A percentile compares a stretch with the other conserved stretches of the same genome.
phyloP scores from a whole-genome alignment of 2,888 invertebrate species.

The Drosophila emarginata region DNA sequence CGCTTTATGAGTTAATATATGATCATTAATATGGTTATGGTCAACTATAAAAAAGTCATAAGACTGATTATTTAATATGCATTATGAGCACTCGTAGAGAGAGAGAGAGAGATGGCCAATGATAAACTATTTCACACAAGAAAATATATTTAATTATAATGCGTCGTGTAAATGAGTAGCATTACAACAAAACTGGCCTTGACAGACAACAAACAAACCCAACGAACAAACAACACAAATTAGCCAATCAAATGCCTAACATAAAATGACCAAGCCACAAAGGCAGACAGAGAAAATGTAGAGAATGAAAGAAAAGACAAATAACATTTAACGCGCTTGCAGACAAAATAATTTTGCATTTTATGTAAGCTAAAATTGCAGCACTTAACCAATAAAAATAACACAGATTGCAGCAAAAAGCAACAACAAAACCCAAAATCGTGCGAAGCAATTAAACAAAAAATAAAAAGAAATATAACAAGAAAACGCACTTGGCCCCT shows the following conservation, averaged over 20 bases:
- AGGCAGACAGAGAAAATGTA: constrained; percentile 8
- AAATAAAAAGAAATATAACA: constrained; percentile 8
- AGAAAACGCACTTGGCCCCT: constrained; percentile 2
- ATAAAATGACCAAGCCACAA: constrained; percentile 43
- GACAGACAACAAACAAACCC: constrained; percentile 38
- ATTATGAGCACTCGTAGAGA: not conserved
- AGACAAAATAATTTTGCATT: constrained; percentile 31
- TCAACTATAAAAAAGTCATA: constrained; percentile 9
- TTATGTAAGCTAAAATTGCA: constrained; percentile 62
- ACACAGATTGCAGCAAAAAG: constrained; percentile 36
- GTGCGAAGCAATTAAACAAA: constrained; percentile 52
- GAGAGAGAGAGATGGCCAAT: not conserved
- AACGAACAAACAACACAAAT: constrained; percentile 37
- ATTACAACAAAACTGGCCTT: constrained; percentile 64
- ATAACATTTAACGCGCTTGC: constrained; percentile 17
- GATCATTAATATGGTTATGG: constrained; percentile 4
- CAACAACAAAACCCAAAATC: constrained; percentile 23
- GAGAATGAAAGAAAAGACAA: constrained; percentile 15
- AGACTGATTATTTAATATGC: constrained; percentile 15
- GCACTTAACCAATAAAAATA: constrained; percentile 58
- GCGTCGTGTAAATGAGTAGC: constrained; percentile 54
- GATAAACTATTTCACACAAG: constrained; percentile 51
- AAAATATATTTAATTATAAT: constrained; percentile 56
- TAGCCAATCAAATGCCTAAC: constrained; percentile 50
- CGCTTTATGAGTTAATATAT: constrained; percentile 10